Evolutionary conservation across 2,888 invertebrate species (phyloP).

Genomic region (Syrista parreyssii): DNA sequence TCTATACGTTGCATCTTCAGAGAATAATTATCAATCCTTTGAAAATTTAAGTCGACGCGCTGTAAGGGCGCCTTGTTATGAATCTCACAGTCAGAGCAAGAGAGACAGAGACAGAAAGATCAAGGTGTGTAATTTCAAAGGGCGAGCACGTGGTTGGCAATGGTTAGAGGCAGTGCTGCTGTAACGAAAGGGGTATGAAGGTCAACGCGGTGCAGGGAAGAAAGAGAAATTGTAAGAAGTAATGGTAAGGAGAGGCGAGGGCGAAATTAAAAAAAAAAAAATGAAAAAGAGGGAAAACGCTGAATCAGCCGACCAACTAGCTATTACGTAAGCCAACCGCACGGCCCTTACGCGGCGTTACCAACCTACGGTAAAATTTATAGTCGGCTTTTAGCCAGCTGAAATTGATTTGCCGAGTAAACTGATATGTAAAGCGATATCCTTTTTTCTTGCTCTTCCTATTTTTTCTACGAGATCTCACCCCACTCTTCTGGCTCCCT

Average conservation of each 20-base stretch:
- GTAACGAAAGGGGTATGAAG: not conserved
- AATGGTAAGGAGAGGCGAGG: not conserved
- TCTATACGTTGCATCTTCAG: not conserved
- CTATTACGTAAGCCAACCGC: slow-evolving; percentile 18
- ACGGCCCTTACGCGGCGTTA: not conserved
- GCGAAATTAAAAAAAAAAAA: slow-evolving; percentile 22
- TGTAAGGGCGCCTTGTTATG: not conserved
- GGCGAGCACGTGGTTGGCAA: not conserved
- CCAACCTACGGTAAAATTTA: slow-evolving; percentile 43
- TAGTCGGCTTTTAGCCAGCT: slow-evolving; percentile 51
- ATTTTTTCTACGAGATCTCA: not conserved
- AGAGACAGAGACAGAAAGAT: not conserved
- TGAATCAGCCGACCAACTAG: slow-evolving; percentile 46
- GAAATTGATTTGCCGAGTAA: slow-evolving; percentile 57
- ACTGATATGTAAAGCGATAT: slow-evolving; percentile 53
- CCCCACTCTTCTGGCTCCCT: not conserved
- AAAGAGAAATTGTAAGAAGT: not conserved
- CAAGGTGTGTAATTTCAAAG: not conserved
- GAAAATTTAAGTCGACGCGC: not conserved
- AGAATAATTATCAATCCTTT: not conserved
- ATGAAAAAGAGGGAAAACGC: slow-evolving; percentile 43
- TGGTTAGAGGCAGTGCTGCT: not conserved
- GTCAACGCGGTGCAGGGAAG: not conserved
- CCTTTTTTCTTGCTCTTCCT: slow-evolving; percentile 14
- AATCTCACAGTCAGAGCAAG: not conserved